Evolutionary conservation across 2,113 vertebrate genomes (phyloP).

Genomic region (Paracanthobrama guichenoti): DNA sequence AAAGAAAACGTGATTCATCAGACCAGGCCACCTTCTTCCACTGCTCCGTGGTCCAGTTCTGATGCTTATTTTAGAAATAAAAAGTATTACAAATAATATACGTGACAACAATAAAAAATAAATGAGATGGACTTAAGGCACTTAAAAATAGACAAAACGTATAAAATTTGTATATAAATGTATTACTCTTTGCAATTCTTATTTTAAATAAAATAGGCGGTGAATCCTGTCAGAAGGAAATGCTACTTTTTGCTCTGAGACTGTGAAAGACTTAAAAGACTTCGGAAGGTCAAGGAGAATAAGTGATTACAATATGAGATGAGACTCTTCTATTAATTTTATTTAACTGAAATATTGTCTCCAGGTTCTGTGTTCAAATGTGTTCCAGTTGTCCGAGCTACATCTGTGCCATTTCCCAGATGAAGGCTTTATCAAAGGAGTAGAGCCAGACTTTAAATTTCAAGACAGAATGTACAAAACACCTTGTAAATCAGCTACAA

Average conservation of each 20-base stretch:
- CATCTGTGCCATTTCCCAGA: not conserved
- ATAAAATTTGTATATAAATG: too few species aligned
- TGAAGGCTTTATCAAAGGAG: not conserved
- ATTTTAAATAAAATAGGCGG: not conserved
- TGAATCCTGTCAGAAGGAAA: not conserved
- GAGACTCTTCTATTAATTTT: not conserved
- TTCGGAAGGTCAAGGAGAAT: conserved; percentile 21
- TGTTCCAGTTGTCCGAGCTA: not conserved
- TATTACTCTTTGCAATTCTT: not conserved
- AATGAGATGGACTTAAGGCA: too few species aligned
- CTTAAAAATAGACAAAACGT: not conserved
- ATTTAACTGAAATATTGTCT: not conserved
- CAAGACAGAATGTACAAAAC: not conserved
- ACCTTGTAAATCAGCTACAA: conserved; percentile 28
- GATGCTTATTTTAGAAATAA: too few species aligned
- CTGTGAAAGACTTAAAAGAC: not conserved
- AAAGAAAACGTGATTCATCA: too few species aligned
- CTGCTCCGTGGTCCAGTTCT: too few species aligned
- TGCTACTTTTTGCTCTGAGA: not conserved
- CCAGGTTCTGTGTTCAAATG: not conserved
- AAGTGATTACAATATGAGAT: not conserved
- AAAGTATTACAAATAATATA: too few species aligned
- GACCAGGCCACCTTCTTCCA: too few species aligned
- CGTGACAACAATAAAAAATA: too few species aligned
- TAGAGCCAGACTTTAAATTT: not conserved